A percentile compares a stretch with the other conserved stretches of the same genome.
phyloP scores from a whole-genome alignment of 92 coral and sea anemone genomes.

The Nematostella vectensis region DNA sequence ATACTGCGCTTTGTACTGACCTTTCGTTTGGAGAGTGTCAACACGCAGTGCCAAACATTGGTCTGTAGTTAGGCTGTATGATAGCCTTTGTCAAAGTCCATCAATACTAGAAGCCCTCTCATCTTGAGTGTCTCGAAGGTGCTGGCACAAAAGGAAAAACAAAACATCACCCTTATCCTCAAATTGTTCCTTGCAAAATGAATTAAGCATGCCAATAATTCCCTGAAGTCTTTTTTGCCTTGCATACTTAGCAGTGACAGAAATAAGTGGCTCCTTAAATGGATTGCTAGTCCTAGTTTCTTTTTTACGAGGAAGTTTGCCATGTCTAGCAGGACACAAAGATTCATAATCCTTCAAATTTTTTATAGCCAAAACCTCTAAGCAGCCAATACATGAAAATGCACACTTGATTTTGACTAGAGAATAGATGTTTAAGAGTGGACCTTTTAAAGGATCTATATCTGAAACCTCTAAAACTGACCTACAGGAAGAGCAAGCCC shows the following conservation, averaged over 20 bases:
- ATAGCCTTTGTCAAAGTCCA: not conserved
- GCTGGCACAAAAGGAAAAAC: slow-evolving; percentile 7
- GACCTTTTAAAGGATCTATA: slow-evolving; percentile 5
- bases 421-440: slow-evolving; percentile 6
- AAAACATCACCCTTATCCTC: slow-evolving; percentile 8
- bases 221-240: slow-evolving; percentile 2
- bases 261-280: slow-evolving; percentile 6
- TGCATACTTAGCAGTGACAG: slow-evolving; percentile 10
- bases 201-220: not conserved
- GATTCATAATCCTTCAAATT: slow-evolving; percentile 1
- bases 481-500: not conserved
- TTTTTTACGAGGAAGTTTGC: slow-evolving; percentile 8
- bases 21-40: slow-evolving; percentile 2
- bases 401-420: slow-evolving; percentile 5
- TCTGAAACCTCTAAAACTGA: not conserved
- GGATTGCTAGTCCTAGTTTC: slow-evolving; percentile 2
- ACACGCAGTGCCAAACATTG: not conserved
- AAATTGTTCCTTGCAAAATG: slow-evolving; percentile 2
- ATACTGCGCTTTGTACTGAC: slow-evolving; percentile 5
- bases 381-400: slow-evolving; percentile 13
- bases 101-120: not conserved
- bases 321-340: slow-evolving; percentile 9
- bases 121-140: slow-evolving; percentile 5
- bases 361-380: slow-evolving; percentile 4
- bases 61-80: slow-evolving; percentile 1